These are phyloP conservation scores for Lerema accius DNA, from an alignment of 1,140 invertebrate genomes.

Conservation along the genomic window DNA sequence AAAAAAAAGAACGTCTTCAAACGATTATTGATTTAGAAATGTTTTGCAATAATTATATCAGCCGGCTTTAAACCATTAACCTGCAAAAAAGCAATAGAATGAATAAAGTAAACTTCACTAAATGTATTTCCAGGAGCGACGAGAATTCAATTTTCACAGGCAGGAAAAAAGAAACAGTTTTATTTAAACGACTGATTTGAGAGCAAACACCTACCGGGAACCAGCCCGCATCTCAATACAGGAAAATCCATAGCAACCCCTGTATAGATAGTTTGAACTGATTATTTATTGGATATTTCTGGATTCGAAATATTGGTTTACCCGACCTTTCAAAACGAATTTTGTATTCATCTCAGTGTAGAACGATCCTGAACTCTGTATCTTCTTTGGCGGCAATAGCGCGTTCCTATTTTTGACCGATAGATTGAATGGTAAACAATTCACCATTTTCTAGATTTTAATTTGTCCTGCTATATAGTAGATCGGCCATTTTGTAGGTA, in stretches of 20 bases:
- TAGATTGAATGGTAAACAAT: no score
- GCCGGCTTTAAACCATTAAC: conserved; percentile 16
- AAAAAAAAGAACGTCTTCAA: no score
- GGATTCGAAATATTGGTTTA: conserved; percentile 44
- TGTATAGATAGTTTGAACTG: conserved; percentile 13
- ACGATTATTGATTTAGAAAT: no score
- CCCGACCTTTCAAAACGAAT: not conserved
- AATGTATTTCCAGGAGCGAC: conserved; percentile 60
- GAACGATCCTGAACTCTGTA: no score
- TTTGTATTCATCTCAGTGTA: no score
- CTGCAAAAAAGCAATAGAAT: conserved; percentile 40
- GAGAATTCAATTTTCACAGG: conserved; percentile 68
- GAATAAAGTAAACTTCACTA: conserved; percentile 62
- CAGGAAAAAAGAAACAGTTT: conserved; percentile 71
- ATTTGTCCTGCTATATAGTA: no score
- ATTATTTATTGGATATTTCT: conserved; percentile 20
- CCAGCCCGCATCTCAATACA: conserved; percentile 62
- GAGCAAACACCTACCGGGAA: conserved; percentile 69
- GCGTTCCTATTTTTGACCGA: no score
- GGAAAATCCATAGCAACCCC: conserved; percentile 32
- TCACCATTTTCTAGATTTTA: no score
- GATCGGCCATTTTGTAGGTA: no score
- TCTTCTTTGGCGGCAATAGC: no score
- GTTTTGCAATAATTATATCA: not conserved
- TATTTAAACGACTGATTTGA: conserved; percentile 79